Evolutionary conservation across 2,797 vertebrate genomes (phyloP), one percentile per base, ranked within the genome.

Genomic region (Myoxocephalus aenaeus): DNA sequence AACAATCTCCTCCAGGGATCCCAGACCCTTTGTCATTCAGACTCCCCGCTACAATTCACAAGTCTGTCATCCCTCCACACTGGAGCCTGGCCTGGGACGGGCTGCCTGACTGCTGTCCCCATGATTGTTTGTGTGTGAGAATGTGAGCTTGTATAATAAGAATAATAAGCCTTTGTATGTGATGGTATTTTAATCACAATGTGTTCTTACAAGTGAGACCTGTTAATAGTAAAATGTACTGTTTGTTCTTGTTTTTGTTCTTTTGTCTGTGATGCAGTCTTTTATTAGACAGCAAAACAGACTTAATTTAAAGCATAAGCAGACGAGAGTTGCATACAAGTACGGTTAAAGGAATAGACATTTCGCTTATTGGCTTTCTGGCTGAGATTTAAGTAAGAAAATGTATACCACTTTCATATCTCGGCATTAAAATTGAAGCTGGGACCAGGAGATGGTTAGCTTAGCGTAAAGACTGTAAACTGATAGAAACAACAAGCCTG

Each of bases 1-100:
- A 93, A 95, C 78, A 63, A 91, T 90, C 89, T 92, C 92, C 92
- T 93, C 85, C 86, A 92, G 91, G 92, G 90, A 90, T 86, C 75
- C 79, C 69, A 80, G 85, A 79, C 70, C 81, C 70, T 90, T 94
- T 95, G 93, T 95, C 86, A 94, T 94, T 91, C 91, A 89, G 80
- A 74, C 87, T 63, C 75, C 73, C 79, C 27, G 58, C 76, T 32
- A 79, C 89, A 92, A 88, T 93, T 93, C 88, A 85, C 92, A 91
- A 81, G 87, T 93, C 88, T 92, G 88, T 85, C 74, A 80, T 79
- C 88, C 89, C 90, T 91, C 89, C 84, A n/a, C 70, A 22, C 79
- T 91, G 94, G 93, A 94, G 93, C 90, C 94, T 89, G 83, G 63
- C 32, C 32, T 56, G 81, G 83, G 81, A 74, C 75, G 70, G 77